Evolutionary conservation across 2,797 vertebrate genomes (phyloP).

Genomic region (Acrossocheilus wenchowensis): DNA sequence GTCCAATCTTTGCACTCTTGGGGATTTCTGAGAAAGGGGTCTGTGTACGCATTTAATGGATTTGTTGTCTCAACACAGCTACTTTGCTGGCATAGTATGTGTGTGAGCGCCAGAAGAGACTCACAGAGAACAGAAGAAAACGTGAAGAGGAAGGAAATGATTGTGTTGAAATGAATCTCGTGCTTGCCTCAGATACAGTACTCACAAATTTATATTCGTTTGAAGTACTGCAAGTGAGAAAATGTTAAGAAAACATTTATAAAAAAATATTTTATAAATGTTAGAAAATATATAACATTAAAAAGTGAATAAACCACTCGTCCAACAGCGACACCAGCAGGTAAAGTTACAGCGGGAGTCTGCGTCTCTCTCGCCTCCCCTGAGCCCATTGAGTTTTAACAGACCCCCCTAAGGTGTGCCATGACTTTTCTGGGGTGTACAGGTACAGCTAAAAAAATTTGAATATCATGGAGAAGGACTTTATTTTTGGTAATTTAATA

Average conservation of each 20-base stretch:
- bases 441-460: background rate
- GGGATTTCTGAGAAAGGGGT: background rate
- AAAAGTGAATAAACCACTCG: no score
- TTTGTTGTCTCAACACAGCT: constrained; percentile 20
- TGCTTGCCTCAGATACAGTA: background rate
- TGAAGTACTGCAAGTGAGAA: background rate
- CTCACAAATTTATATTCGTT: background rate
- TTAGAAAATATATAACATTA: no score
- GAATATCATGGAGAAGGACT: no score
- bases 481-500: no score
- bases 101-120: background rate
- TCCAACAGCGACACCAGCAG: no score
- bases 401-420: no score
- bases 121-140: background rate
- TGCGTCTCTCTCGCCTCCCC: no score
- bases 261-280: no score
- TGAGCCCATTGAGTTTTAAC: no score
- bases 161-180: background rate
- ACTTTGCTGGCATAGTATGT: background rate
- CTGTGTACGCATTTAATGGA: background rate
- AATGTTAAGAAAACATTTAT: background rate
- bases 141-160: constrained; percentile 32
- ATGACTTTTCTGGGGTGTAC: no score
- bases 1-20: constrained; percentile 13
- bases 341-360: no score